phyloP scores from a whole-genome alignment of 2,113 vertebrate species.

The Toxotes chatareus region DNA sequence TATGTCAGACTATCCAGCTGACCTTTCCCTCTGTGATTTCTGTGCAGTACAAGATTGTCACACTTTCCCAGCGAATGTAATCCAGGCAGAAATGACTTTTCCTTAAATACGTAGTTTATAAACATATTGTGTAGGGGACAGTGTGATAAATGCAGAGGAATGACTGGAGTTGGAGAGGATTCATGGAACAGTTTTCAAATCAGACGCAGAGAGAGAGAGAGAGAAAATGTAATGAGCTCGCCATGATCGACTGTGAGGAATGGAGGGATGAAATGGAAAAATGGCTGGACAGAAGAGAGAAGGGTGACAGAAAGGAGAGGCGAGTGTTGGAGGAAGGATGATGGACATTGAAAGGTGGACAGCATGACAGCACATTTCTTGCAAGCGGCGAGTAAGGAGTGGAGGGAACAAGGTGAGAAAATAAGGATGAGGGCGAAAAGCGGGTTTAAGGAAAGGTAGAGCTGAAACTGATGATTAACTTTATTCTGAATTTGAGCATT shows the following conservation, averaged over 20 bases:
- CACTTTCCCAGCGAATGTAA: neutral
- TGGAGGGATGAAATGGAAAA: conserved; percentile 10
- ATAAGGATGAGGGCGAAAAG: too few relatives aligned
- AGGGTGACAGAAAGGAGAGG: neutral
- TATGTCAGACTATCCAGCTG: neutral
- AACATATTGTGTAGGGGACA: neutral
- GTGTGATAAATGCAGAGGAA: neutral
- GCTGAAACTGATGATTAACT: neutral
- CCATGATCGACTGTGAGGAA: conserved; percentile 1
- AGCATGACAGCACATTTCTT: conserved; percentile 6
- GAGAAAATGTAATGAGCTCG: neutral
- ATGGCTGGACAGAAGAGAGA: neutral
- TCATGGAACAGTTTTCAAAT: conserved; percentile 12
- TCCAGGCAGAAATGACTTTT: conserved; percentile 5
- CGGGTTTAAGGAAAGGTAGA: neutral
- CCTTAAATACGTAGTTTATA: neutral
- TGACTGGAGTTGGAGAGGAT: conserved; percentile 17
- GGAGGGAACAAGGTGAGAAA: neutral
- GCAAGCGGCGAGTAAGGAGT: neutral
- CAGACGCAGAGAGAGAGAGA: neutral
- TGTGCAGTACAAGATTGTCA: neutral
- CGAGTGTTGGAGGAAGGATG: neutral
- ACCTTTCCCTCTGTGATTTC: neutral
- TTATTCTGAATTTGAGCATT: neutral
- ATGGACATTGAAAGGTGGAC: conserved; percentile 24